Conservation (phyloP, 2,888 invertebrate genomes). For the Cylloceria caligata region DNA sequence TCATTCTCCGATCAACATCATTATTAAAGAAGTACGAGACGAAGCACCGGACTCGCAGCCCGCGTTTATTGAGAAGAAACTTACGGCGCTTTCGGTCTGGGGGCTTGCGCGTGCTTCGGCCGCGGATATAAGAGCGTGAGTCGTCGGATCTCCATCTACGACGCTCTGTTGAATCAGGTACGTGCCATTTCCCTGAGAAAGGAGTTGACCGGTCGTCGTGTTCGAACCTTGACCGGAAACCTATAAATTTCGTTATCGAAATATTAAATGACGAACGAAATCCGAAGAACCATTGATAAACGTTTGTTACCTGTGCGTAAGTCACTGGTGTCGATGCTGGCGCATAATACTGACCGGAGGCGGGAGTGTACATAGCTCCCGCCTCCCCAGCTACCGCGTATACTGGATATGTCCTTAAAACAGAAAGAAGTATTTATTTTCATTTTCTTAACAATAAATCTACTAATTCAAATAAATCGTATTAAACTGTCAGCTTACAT, state of each 20-base stretch:
- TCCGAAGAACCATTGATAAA: not conserved
- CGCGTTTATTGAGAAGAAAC: slow-evolving; percentile 74
- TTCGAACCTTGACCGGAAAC: slow-evolving; percentile 83
- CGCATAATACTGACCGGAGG: slow-evolving; percentile 90
- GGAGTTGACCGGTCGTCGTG: slow-evolving; percentile 82
- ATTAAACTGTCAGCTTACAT: slow-evolving; percentile 85
- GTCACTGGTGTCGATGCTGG: slow-evolving; percentile 87
- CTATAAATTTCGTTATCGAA: slow-evolving; percentile 69
- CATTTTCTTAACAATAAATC: slow-evolving; percentile 4
- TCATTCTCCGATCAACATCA: slow-evolving; percentile 40
- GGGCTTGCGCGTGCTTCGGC: slow-evolving; percentile 88
- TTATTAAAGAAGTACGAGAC: slow-evolving; percentile 19
- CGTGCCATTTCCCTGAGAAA: slow-evolving; percentile 84
- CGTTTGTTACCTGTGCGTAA: slow-evolving; percentile 87
- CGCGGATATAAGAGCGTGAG: slow-evolving; percentile 85
- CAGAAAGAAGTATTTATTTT: slow-evolving; percentile 1
- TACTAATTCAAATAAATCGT: not conserved
- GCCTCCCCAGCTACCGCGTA: slow-evolving; percentile 90
- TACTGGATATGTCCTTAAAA: slow-evolving; percentile 89
- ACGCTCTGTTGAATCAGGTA: slow-evolving; percentile 90
- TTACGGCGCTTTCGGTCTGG: slow-evolving; percentile 89
- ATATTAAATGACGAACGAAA: not conserved
- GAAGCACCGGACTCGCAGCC: slow-evolving; percentile 23
- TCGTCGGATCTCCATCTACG: slow-evolving; percentile 88
- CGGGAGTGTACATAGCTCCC: slow-evolving; percentile 87